Base-by-base conservation (phyloP, 2,113 vertebrate species). In the Neotragus moschatus region DNA sequence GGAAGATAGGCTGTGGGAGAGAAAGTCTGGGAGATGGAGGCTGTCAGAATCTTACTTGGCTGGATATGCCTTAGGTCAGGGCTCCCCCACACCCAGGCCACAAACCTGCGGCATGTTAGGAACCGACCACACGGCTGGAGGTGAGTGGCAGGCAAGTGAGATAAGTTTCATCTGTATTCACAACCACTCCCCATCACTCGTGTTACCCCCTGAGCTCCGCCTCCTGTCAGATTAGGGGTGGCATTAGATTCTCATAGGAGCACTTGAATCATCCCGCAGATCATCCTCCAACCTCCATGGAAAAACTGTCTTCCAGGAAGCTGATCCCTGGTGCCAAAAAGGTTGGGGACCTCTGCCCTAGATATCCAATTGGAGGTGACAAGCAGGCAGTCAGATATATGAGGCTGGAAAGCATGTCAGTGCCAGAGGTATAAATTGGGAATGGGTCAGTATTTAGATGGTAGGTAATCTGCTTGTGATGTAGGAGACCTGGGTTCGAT, bases 171-270 rank as follows among this genome's bases (percentile, higher is more conserved):
- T 75, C 70, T 75, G 12, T 43, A 43, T 26, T 75, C 43, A 43
- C 12, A 39, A 7, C 39, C 3, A 0, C 23, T 43, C 23, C 70
- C 36, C 70, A 26, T 26, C 12, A 2, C 6, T 75, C 3, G 0
- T 39, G 3, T 75, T 75, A 43, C 70, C 6, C 0, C 70, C 70
- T 26, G 23, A 43, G 70, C 39, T 75, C 39, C 26, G 36, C 70
- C 36, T 75, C 70, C 70, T 43, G 39, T 75, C 12, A 43, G 70
- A 26, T 75, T 3, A 75, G 12, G 36, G 70, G 39, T 26, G 36
- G 21, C 70, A 14, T 75, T 43, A 14, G 70, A 43, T 43, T 26
- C 70, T 75, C 70, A 43, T 26, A 73, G 39, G 70, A 43, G 21
- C 36, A 26, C 70, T 43, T 75, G 70, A 75, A 39, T 43, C 3